A percentile compares a stretch with the other conserved stretches of the same genome.
Evolutionary conservation across 2,113 vertebrate genomes (phyloP).

Genomic region (Stictonetta naevosa): DNA sequence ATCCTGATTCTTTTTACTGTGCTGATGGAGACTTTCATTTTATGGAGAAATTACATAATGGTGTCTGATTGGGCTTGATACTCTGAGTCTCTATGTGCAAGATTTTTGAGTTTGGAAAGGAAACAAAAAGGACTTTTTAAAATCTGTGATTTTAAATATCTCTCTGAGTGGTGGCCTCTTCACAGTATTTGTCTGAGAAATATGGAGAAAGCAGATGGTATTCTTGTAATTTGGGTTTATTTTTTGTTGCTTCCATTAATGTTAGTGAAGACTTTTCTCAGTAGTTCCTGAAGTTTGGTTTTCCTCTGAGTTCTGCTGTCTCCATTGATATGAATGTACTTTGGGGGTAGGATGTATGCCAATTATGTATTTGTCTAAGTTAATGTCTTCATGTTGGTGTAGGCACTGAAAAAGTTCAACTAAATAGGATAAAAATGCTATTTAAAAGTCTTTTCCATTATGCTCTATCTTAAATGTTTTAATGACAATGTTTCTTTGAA

Average conservation of each 20-base stretch:
- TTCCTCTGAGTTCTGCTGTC: constrained; percentile 5
- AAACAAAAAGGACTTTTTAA: neutral
- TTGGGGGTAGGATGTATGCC: neutral
- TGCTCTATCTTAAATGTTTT: neutral
- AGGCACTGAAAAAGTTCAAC: neutral
- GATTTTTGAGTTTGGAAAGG: neutral
- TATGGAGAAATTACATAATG: neutral
- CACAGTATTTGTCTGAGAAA: neutral
- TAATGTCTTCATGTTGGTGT: neutral
- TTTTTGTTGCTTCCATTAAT: constrained; percentile 13
- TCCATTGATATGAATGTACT: neutral
- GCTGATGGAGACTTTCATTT: neutral
- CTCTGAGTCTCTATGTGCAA: neutral
- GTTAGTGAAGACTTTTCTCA: neutral
- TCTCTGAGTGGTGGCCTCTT: neutral
- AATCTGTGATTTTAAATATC: neutral
- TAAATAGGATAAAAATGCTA: neutral
- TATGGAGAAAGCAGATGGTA: neutral
- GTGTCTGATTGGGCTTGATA: neutral
- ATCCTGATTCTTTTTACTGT: neutral
- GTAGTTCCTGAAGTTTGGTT: neutral
- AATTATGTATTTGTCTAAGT: neutral
- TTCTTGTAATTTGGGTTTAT: neutral
- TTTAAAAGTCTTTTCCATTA: neutral
- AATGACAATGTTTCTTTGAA: neutral